Evolutionary conservation across 2,888 invertebrate genomes (phyloP).

Genomic region (Steinernema scapterisci): DNA sequence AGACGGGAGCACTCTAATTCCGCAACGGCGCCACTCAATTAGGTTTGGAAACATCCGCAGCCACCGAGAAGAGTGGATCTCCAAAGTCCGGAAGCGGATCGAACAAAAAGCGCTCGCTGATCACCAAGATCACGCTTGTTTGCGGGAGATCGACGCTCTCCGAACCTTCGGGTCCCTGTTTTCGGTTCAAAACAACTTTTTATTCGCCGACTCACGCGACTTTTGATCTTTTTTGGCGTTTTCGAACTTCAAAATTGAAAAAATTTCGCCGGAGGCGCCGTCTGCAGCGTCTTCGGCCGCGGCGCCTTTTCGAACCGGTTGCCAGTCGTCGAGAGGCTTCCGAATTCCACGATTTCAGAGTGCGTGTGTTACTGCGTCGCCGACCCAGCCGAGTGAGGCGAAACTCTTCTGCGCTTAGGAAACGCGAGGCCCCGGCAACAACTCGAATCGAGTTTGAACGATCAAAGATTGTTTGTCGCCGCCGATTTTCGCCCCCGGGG

Average conservation of each 20-base stretch:
- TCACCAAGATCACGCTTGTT: not conserved
- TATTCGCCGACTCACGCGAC: conserved; percentile 18
- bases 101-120: not conserved
- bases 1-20: conserved; percentile 22
- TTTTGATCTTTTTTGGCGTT: conserved; percentile 14
- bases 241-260: not conserved
- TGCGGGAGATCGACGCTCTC: not conserved
- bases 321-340: not conserved
- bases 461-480: conserved; percentile 28
- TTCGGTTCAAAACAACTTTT: conserved; percentile 11
- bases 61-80: not conserved
- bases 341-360: conserved; percentile 1
- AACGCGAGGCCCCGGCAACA: not conserved
- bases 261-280: not conserved
- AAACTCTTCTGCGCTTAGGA: not conserved
- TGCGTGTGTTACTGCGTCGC: not conserved
- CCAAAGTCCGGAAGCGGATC: conserved; percentile 7
- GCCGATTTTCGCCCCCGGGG: not conserved
- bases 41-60: conserved; percentile 9
- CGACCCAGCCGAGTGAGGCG: not conserved
- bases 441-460: conserved; percentile 24
- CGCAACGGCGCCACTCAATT: conserved; percentile 18
- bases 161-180: not conserved
- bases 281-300: not conserved
- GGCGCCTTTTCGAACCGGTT: not conserved